Conservation (phyloP, 2,797 vertebrate species). For the Melanotaenia pygmaea region DNA sequence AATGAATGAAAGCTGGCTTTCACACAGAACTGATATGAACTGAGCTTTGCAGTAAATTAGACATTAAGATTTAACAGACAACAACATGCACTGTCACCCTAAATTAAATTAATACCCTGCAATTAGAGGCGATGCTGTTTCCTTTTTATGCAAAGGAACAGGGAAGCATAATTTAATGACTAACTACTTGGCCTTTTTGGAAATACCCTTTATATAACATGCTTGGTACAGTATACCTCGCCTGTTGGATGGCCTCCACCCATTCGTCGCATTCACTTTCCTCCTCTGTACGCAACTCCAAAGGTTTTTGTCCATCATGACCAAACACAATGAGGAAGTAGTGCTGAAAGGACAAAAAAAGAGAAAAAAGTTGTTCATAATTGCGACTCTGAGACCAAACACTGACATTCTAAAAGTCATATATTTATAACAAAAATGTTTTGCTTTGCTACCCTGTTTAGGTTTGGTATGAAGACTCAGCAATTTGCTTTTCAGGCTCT, state of each 20-base stretch:
- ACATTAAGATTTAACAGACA: constrained; percentile 4
- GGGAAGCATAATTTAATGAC: background rate
- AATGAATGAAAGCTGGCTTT: background rate
- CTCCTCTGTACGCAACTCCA: constrained; percentile 95
- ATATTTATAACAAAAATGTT: constrained; percentile 3
- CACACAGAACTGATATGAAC: background rate
- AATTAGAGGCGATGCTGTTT: background rate
- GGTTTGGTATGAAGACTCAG: background rate
- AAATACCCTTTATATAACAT: background rate
- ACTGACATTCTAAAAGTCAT: background rate
- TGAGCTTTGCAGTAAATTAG: constrained; percentile 1
- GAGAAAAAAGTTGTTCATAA: constrained; percentile 15
- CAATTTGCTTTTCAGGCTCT: constrained; percentile 23
- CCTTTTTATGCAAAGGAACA: background rate
- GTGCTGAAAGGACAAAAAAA: constrained; percentile 79
- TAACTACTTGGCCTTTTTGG: background rate
- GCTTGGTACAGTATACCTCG: constrained; percentile 87
- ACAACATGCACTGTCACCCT: constrained; percentile 10
- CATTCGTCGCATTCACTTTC: constrained; percentile 94
- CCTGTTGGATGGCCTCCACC: constrained; percentile 98
- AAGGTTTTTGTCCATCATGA: constrained; percentile 95
- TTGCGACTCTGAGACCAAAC: constrained; percentile 4
- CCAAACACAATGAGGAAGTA: constrained; percentile 97
- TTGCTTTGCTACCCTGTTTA: background rate
- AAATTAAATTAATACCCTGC: constrained; percentile 6